Base-by-base conservation (phyloP, 2,113 vertebrate species). In the Antechinus stuartii region DNA sequence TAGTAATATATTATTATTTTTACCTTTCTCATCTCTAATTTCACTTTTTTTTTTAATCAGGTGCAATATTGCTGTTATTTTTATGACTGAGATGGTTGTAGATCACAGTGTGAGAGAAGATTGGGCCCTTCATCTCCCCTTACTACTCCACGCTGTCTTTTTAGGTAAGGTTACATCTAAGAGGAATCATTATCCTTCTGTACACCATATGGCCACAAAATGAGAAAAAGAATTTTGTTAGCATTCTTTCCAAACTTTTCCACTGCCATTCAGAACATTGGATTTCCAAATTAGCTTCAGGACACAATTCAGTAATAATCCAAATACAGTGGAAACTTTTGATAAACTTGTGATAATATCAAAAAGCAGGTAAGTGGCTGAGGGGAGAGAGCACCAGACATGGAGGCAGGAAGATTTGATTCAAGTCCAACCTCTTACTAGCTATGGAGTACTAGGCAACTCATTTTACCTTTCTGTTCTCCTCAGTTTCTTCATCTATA, bases 51-150 rank as follows among this genome's bases (percentile, higher is more conserved):
- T 92, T 49, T 49, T 49, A 97, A 92, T 76, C 97, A 99, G 99
- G 98, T 99, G 99, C 96, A 99, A 99, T 95, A 99, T 99, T 94
- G 99, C 99, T 54, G 99, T 99, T 94, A 99, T 99, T 97, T 99
- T 99, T 96, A 99, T 99, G 99, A 99, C 99, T 19, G 99, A 99
- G 97, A 99, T 99, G 99, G 99, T 99, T 96, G 99, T 99, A 97
- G 99, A 99, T 98, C 99, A 99, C 98, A 99, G 99, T 53, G 99
- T 99, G 95, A 99, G 99, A 98, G 99, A 99, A 97, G 99, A 99
- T 94, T 99, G 99, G 99, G 99, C 99, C 53, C 98, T 99, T 56
- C 99, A 99, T 93, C 99, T 99, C 8, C 99, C 99, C 0, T 98
- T 99, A 26, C 97, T 99, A 42, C 98, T 99, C 30, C 99, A 99